Conservation (phyloP, 2,797 vertebrate species). For the Choloepus didactylus region DNA sequence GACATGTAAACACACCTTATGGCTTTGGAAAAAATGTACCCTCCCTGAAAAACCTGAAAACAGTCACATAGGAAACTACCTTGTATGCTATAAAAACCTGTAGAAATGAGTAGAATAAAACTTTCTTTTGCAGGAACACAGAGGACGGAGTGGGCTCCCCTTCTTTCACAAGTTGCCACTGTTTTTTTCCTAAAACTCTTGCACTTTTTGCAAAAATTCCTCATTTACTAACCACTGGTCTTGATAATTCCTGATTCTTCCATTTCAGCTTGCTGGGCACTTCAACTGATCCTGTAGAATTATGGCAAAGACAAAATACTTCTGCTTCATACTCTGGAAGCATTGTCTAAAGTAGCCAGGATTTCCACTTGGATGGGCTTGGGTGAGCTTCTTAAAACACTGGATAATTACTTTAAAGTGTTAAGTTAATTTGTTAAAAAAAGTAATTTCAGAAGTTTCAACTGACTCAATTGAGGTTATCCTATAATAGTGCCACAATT, state of each 20-base stretch:
- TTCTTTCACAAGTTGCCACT: neutral
- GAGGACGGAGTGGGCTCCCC: too few species aligned
- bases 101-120: too few species aligned
- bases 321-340: neutral
- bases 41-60: too few species aligned
- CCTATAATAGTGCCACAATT: neutral
- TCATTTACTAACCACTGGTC: neutral
- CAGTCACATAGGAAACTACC: too few species aligned
- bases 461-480: neutral
- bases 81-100: too few species aligned
- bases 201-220: neutral
- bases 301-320: neutral
- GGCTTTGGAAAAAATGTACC: too few species aligned
- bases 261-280: neutral
- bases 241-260: neutral
- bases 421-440: neutral
- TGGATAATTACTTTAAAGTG: neutral
- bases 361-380: neutral
- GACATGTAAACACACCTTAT: too few species aligned
- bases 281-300: neutral
- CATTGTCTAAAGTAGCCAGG: neutral
- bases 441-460: neutral
- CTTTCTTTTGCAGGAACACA: too few species aligned
- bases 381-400: neutral
- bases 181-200: neutral